phyloP scores from a whole-genome alignment of 2,797 vertebrate species.

The Clarias pachynema region DNA sequence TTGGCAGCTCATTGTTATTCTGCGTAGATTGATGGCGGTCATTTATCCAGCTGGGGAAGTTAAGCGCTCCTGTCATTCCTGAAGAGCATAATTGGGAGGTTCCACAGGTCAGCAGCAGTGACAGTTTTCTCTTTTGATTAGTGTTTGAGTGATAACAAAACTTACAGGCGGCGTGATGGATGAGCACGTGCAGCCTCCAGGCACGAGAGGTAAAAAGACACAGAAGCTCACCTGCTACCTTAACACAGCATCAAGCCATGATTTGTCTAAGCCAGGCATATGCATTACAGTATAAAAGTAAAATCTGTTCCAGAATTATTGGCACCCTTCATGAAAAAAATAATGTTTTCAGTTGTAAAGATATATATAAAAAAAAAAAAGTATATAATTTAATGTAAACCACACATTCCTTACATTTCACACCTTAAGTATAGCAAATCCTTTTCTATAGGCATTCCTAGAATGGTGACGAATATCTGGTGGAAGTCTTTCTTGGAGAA shows the following conservation, averaged over 20 bases:
- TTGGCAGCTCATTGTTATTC: conserved; percentile 89
- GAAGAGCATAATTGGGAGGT: conserved; percentile 90
- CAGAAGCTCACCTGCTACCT: conserved; percentile 41
- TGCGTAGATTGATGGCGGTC: conserved; percentile 87
- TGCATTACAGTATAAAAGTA: conserved; percentile 6
- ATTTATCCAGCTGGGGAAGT: conserved; percentile 85
- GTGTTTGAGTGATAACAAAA: conserved; percentile 90
- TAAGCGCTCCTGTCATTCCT: conserved; percentile 92
- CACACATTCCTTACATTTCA: neutral
- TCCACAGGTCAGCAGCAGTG: conserved; percentile 88
- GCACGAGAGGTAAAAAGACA: conserved; percentile 11
- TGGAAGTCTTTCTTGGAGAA: neutral
- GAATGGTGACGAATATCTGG: neutral
- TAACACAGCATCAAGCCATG: conserved; percentile 18
- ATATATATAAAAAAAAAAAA: neutral
- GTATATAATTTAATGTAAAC: neutral
- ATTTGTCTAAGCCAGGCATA: conserved; percentile 3
- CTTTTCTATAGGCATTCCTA: neutral
- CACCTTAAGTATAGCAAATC: too few relatives aligned
- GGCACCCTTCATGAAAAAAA: neutral
- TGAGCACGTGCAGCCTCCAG: conserved; percentile 57
- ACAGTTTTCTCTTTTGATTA: conserved; percentile 93
- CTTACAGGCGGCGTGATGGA: conserved; percentile 85
- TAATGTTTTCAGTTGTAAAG: neutral
- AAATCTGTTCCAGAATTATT: neutral